Evolutionary conservation across 2,113 vertebrate species (phyloP).

Genomic region (Aptenodytes forsteri): DNA sequence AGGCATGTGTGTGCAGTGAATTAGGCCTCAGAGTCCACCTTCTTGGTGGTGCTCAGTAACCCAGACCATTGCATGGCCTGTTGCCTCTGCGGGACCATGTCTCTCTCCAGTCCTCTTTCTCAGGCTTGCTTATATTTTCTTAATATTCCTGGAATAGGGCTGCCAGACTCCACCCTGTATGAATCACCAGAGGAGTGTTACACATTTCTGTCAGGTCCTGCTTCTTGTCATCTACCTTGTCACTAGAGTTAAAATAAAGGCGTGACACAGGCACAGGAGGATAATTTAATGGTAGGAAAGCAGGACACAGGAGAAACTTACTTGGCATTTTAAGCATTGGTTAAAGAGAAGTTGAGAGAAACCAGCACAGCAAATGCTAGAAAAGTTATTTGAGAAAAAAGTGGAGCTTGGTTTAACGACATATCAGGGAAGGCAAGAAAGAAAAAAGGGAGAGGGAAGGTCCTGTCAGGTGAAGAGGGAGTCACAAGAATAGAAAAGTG

Average conservation of each 20-base stretch:
- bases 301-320: background rate
- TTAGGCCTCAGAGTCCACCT: background rate
- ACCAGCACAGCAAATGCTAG: background rate
- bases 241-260: background rate
- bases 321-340: background rate
- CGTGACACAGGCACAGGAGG: background rate
- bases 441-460: background rate
- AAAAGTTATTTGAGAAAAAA: background rate
- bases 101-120: background rate
- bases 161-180: background rate
- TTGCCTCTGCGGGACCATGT: background rate
- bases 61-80: background rate
- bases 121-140: background rate
- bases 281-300: background rate
- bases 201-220: background rate
- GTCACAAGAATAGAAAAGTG: background rate
- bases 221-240: background rate
- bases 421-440: background rate
- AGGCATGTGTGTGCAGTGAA: too few species aligned
- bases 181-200: background rate
- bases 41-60: background rate
- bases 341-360: background rate
- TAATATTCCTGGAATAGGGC: background rate
- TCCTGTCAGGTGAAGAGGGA: background rate
- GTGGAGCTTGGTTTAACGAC: accelerated